Conservation (phyloP, 2,888 invertebrate genomes). For the Trichopoda pennipes region DNA sequence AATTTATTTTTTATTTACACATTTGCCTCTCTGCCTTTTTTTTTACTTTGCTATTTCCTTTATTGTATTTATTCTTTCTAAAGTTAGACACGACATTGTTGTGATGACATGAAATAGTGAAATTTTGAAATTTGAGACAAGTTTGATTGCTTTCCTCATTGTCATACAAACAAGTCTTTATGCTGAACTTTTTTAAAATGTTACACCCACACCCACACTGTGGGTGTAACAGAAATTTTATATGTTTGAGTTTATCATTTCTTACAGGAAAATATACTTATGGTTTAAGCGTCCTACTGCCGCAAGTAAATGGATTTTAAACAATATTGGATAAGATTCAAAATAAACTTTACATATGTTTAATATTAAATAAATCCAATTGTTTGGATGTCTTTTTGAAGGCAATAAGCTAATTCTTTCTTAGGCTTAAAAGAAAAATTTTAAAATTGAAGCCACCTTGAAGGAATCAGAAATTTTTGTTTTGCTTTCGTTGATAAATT, state of each 20-base stretch:
- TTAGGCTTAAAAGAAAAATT: no score
- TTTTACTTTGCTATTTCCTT: neutral
- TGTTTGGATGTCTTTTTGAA: no score
- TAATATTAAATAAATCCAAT: no score
- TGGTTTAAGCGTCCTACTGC: neutral
- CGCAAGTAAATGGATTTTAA: slow-evolving; percentile 19
- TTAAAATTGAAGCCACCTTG: no score
- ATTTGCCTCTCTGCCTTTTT: slow-evolving; percentile 2
- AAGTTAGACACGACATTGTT: slow-evolving; percentile 23
- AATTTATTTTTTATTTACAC: neutral
- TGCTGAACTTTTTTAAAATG: neutral
- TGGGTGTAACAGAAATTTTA: slow-evolving; percentile 2
- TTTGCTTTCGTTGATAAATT: no score
- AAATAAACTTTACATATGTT: no score
- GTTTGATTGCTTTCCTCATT: slow-evolving; percentile 24
- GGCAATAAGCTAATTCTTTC: no score
- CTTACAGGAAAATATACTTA: slow-evolving; percentile 6
- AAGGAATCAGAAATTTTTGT: no score
- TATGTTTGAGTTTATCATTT: neutral
- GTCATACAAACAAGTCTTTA: neutral
- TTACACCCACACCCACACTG: no score
- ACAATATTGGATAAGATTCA: slow-evolving; percentile 1
- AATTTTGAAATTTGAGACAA: slow-evolving; percentile 51
- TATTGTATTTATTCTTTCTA: slow-evolving; percentile 28
- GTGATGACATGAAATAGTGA: slow-evolving; percentile 45